These are phyloP conservation scores for Aphelinus certus DNA, from an alignment of 1,140 invertebrate genomes.

Conservation along the genomic window DNA sequence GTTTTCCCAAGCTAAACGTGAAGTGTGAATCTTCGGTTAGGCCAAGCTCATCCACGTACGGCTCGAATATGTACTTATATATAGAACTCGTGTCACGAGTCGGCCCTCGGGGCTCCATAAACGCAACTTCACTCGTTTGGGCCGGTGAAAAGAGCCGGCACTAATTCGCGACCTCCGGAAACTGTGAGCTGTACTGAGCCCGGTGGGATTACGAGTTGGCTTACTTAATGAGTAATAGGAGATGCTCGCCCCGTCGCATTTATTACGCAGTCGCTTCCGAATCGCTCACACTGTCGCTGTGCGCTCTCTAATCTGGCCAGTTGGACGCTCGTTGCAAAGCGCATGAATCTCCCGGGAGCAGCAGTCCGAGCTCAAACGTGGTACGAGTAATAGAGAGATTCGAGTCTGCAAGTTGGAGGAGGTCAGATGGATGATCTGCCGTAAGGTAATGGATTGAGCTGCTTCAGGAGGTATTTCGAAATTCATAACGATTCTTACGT, in stretches of 20 bases:
- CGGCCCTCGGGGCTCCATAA: too few relatives aligned
- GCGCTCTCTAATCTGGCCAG: neutral
- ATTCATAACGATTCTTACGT: too few relatives aligned
- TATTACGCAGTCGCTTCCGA: neutral
- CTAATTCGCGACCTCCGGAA: slow-evolving; percentile 6
- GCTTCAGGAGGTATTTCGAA: too few relatives aligned
- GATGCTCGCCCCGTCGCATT: slow-evolving; percentile 7
- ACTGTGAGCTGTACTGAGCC: neutral
- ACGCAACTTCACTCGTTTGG: neutral
- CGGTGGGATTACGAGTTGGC: slow-evolving; percentile 11
- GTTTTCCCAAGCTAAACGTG: too few relatives aligned
- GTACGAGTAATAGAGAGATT: neutral
- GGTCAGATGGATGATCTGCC: too few relatives aligned
- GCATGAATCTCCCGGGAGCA: neutral
- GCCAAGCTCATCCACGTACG: too few relatives aligned
- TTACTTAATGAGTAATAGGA: slow-evolving; percentile 24
- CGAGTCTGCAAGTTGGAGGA: neutral
- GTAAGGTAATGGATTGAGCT: too few relatives aligned
- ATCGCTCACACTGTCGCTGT: neutral
- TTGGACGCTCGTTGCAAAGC: neutral
- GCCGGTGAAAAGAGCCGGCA: neutral
- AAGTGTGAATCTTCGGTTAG: too few relatives aligned
- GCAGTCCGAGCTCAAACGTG: too few relatives aligned
- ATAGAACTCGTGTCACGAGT: too few relatives aligned
- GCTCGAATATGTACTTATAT: too few relatives aligned